phyloP scores from a whole-genome alignment of 1,140 invertebrate species.

The Hirudo medicinalis region DNA sequence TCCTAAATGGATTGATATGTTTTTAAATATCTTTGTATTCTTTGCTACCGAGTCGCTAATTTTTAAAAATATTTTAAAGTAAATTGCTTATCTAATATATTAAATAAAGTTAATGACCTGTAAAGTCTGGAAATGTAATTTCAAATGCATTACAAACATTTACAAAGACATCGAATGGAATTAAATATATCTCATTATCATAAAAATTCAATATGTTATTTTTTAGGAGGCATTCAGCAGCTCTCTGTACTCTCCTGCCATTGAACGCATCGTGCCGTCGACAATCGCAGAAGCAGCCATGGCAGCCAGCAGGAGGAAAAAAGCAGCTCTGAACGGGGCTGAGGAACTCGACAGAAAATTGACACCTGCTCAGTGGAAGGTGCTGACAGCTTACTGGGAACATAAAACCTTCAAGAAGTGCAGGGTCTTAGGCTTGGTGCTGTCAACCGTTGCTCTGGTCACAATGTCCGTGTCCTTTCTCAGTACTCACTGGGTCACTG shows the following conservation, averaged over 20 bases:
- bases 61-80: too few relatives aligned
- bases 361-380: conserved; percentile 31
- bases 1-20: too few relatives aligned
- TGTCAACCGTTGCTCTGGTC: conserved; percentile 29
- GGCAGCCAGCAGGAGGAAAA: neutral
- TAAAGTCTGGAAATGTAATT: too few relatives aligned
- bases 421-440: conserved; percentile 30
- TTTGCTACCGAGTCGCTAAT: too few relatives aligned
- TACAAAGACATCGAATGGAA: too few relatives aligned
- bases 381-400: conserved; percentile 35
- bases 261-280: neutral
- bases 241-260: neutral
- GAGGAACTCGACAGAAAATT: conserved; percentile 27
- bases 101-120: too few relatives aligned
- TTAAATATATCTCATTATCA: too few relatives aligned
- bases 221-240: too few relatives aligned
- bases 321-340: conserved; percentile 4
- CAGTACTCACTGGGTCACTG: conserved; percentile 28
- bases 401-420: conserved; percentile 32
- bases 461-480: conserved; percentile 28
- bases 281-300: neutral
- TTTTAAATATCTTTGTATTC: too few relatives aligned
- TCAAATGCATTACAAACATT: too few relatives aligned
- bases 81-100: too few relatives aligned
- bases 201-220: too few relatives aligned